These are phyloP conservation scores for Scomberomorus guttatus DNA, from an alignment of 2,797 vertebrate genomes.

Conservation along the genomic window DNA sequence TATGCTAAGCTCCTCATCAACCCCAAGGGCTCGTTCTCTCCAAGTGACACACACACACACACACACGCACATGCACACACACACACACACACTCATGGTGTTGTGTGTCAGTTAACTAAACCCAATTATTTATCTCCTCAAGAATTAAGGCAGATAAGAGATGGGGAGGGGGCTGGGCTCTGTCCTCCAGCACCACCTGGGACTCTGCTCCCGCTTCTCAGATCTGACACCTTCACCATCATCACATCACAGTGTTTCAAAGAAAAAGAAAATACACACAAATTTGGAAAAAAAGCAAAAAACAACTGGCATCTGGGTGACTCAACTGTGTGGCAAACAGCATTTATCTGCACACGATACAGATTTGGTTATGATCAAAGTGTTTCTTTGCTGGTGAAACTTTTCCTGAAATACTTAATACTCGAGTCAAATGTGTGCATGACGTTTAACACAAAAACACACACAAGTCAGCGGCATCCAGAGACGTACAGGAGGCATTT, in stretches of 20 bases:
- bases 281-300: background rate
- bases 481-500: conserved; percentile 16
- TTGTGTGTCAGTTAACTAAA: conserved; percentile 57
- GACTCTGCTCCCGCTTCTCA: conserved; percentile 24
- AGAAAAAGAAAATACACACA: background rate
- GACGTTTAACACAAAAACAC: conserved; percentile 6
- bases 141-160: conserved; percentile 58
- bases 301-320: conserved; percentile 1
- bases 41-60: conserved; percentile 14
- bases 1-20: conserved; percentile 71
- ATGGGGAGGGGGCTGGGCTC: conserved; percentile 14
- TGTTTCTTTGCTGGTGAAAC: conserved; percentile 13
- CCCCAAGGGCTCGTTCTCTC: conserved; percentile 43
- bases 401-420: conserved; percentile 23
- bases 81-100: background rate
- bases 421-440: conserved; percentile 11
- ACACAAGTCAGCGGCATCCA: conserved; percentile 7
- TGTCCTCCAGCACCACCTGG: conserved; percentile 60
- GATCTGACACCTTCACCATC: conserved; percentile 22
- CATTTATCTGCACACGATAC: conserved; percentile 27
- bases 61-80: conserved; percentile 17
- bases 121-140: conserved; percentile 60
- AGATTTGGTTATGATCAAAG: conserved; percentile 44
- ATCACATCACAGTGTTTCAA: background rate
- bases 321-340: conserved; percentile 35